Evolutionary conservation across 2,888 invertebrate species (phyloP), one percentile per base, ranked within the genome.

Genomic region (Sinopyrophorus schimmeli): DNA sequence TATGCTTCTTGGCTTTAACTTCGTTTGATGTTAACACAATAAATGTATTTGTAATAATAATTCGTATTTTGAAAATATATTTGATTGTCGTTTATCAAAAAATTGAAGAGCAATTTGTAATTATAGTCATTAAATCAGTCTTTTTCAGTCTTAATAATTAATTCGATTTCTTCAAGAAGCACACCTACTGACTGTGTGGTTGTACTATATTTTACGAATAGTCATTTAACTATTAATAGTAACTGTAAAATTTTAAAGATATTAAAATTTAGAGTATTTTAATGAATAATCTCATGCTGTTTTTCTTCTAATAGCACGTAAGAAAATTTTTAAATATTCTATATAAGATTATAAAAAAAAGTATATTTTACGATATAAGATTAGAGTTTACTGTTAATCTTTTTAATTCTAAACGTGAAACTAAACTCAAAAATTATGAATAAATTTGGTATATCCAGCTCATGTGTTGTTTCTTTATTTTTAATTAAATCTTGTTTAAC

Each of bases 241-340:
- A 41, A 26, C 30, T 48, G 41, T 48, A 48, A 48, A 40, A 32
- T 34, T 48, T 40, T 35, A 41, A 41, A 23, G 27, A 41, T 48
- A 41, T 28, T 48, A 48, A 48, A 41, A 35, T 34, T 27, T 40
- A 40, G 35, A 41, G 35, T 41, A 48, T 41, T 48, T 48, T 41
- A 48, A 46, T 34, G 41, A 47, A 48, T 40, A 47, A 47, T 34
- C 31, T 47, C 17, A 14, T 20, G 34, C 27, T 16, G 27, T 47
- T 47, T 46, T 43, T 24, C 27, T 43, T 43, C 35, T 35, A 35
- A 11, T 43, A 43, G 35, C 35, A 43, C 34, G 9, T 34, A 27
- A 26, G 14, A 23, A 24, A 15, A 15, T 35, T 12, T 35, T 16
- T 43, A 11, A 26, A 35, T 43, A 32, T 24, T 35, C 35, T 35